A percentile compares a stretch with the other conserved stretches of the same genome.
phyloP scores from a whole-genome alignment of 2,797 vertebrate genomes.

The Pyrocephalus nanus region DNA sequence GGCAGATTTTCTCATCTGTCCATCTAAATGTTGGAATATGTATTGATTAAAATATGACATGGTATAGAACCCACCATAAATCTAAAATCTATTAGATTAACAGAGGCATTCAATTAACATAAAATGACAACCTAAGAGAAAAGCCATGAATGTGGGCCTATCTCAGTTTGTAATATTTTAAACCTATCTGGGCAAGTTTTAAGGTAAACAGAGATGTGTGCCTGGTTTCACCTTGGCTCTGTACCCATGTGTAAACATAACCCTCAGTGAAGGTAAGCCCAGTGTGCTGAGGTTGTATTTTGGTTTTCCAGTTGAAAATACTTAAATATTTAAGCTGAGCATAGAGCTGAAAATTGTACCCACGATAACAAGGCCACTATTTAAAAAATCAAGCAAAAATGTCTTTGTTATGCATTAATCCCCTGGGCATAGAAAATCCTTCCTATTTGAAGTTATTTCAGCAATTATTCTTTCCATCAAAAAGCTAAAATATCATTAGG shows the following conservation, averaged over 20 bases:
- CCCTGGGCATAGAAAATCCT: background rate
- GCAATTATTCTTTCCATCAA: background rate
- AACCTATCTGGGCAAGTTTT: background rate
- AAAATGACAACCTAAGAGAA: constrained; percentile 76
- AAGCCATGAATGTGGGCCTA: constrained; percentile 48
- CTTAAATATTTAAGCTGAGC: background rate
- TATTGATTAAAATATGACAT: constrained; percentile 81
- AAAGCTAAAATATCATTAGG: background rate
- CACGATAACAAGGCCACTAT: background rate
- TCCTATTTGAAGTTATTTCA: background rate
- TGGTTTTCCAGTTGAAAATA: background rate
- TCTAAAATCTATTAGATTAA: constrained; percentile 83
- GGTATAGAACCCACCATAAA: constrained; percentile 74
- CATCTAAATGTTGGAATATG: constrained; percentile 73
- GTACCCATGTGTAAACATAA: background rate
- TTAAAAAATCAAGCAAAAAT: background rate
- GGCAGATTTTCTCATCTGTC: constrained; percentile 76
- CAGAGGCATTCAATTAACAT: constrained; percentile 80
- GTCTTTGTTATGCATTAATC: background rate
- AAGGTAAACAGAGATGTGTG: background rate
- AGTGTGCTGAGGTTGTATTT: background rate
- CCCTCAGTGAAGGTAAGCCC: background rate
- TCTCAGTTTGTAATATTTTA: constrained; percentile 51
- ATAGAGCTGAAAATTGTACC: background rate
- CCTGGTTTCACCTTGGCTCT: background rate